A percentile compares a stretch with the other conserved stretches of the same genome.
Conservation (phyloP, 30 jellyfish, hydroid and myxozoan genomes). For the Calvadosia cruxmelitensis region DNA sequence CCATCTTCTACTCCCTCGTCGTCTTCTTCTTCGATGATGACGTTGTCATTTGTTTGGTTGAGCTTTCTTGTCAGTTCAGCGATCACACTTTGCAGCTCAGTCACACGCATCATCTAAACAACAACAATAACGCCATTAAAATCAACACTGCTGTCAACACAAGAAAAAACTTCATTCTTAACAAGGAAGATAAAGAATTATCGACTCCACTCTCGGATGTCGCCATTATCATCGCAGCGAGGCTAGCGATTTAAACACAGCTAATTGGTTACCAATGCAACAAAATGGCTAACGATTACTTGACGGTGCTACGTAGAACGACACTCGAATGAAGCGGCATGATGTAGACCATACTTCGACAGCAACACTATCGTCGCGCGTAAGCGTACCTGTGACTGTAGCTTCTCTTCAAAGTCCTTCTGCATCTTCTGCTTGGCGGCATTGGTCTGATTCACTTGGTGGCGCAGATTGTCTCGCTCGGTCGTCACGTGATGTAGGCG, state of each 20-base stretch:
- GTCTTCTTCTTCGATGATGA: constrained; percentile 82
- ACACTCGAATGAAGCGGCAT: too few relatives aligned
- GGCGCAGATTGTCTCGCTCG: constrained; percentile 59
- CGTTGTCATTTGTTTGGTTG: constrained; percentile 51
- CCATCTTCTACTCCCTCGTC: constrained; percentile 55
- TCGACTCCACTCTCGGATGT: too few relatives aligned
- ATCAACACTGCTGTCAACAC: neutral
- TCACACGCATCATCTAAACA: constrained; percentile 80
- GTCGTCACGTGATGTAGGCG: constrained; percentile 58
- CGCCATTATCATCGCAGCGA: too few relatives aligned
- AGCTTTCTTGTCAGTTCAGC: constrained; percentile 85
- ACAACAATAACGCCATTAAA: neutral
- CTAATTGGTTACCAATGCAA: too few relatives aligned
- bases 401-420: constrained; percentile 75
- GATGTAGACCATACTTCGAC: too few relatives aligned
- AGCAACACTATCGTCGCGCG: too few relatives aligned
- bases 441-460: constrained; percentile 26
- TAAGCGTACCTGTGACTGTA: constrained; percentile 71
- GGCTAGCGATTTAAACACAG: too few relatives aligned
- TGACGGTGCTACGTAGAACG: too few relatives aligned
- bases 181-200: neutral
- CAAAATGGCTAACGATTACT: too few relatives aligned
- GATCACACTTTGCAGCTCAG: constrained; percentile 89
- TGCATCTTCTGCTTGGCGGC: constrained; percentile 79
- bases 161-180: neutral